These are phyloP conservation scores for Drosophila imparisetae DNA, from an alignment of 2,888 invertebrate species.

Conservation along the genomic window DNA sequence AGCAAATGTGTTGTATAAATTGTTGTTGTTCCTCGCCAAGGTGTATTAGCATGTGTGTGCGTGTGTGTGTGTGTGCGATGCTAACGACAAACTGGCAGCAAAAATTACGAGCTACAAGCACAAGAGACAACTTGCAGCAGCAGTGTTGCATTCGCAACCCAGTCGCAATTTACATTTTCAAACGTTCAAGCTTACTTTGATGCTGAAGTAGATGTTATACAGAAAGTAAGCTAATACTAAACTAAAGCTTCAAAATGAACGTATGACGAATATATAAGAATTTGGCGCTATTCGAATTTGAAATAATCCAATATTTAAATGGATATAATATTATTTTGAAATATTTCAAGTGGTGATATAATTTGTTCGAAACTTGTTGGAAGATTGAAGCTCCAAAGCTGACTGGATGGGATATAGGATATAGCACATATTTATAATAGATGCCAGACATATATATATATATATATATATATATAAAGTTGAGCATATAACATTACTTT, in stretches of 20 bases:
- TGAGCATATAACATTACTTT: too few relatives aligned
- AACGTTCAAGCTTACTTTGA: too few relatives aligned
- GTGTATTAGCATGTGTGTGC: slow-evolving; percentile 18
- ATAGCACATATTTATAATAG: accelerated
- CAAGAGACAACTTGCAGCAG: slow-evolving; percentile 29
- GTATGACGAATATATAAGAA: too few relatives aligned
- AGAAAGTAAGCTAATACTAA: not conserved
- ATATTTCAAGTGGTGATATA: not conserved
- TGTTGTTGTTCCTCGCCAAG: slow-evolving; percentile 59
- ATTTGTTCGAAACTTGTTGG: not conserved
- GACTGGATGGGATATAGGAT: too few relatives aligned
- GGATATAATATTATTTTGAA: not conserved
- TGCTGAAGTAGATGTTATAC: not conserved
- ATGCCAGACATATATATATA: not conserved
- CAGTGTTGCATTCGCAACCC: slow-evolving; percentile 23
- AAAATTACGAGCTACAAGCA: slow-evolving; percentile 71
- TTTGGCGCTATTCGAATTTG: not conserved
- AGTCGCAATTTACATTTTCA: slow-evolving; percentile 8
- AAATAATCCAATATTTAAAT: not conserved
- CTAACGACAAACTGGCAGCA: slow-evolving; percentile 61
- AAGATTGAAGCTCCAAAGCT: not conserved
- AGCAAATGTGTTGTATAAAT: slow-evolving; percentile 79
- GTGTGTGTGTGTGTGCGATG: slow-evolving; percentile 26
- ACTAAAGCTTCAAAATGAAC: too few relatives aligned
- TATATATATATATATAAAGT: not conserved